Evolutionary conservation across 2,797 vertebrate genomes (phyloP).

Genomic region (Chrosomus eos): DNA sequence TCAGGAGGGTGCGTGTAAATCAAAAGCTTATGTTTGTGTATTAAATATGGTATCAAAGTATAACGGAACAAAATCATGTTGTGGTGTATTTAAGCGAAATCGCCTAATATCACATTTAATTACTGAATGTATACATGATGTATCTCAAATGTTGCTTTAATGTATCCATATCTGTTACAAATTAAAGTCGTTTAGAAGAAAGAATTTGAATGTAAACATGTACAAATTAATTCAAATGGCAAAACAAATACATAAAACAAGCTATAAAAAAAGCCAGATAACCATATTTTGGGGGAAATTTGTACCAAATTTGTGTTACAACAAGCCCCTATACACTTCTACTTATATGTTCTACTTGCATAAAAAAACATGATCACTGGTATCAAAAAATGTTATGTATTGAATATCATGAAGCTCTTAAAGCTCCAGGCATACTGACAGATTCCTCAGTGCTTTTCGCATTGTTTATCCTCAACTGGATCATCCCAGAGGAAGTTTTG

Average conservation of each 20-base stretch:
- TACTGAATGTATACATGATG: neutral
- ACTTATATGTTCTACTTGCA: neutral
- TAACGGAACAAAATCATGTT: neutral
- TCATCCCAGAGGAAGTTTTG: constrained; percentile 60
- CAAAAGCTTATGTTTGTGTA: neutral
- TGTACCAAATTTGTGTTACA: neutral
- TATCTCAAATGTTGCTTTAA: neutral
- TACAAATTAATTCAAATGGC: neutral
- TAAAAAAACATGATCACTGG: neutral
- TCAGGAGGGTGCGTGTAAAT: constrained; percentile 8
- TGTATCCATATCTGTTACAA: neutral
- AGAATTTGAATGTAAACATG: neutral
- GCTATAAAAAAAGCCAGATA: too few relatives aligned
- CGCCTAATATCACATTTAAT: neutral
- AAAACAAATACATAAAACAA: neutral
- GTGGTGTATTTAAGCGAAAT: neutral
- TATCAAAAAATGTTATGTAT: neutral
- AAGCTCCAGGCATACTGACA: constrained; percentile 19
- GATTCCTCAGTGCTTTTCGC: constrained; percentile 14
- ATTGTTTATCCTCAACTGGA: constrained; percentile 48
- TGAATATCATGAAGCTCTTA: neutral
- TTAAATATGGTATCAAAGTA: constrained; percentile 8
- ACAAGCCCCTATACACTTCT: neutral
- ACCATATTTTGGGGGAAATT: neutral
- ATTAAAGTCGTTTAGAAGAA: neutral